A percentile compares a stretch with the other conserved stretches of the same genome.
These are phyloP conservation scores for Sminthurides bifidus DNA, from an alignment of 1,140 invertebrate species.

Conservation along the genomic window DNA sequence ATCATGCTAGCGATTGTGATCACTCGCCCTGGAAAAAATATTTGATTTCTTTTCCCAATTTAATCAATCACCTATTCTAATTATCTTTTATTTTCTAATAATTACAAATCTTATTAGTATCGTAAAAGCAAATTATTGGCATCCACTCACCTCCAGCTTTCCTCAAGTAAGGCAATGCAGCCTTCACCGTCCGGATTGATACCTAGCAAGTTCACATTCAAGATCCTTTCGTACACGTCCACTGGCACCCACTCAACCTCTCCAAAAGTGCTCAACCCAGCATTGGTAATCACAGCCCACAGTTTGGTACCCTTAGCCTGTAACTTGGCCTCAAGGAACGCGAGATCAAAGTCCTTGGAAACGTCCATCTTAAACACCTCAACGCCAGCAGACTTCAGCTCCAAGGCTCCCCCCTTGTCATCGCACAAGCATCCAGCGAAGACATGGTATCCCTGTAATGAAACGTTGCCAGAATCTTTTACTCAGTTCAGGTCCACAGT, in stretches of 20 bases:
- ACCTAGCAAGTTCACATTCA: conserved; percentile 64
- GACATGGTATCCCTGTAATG: conserved; percentile 60
- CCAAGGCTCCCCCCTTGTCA: conserved; percentile 50
- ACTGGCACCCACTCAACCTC: conserved; percentile 79
- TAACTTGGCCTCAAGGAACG: neutral
- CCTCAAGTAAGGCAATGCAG: conserved; percentile 65
- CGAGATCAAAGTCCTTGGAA: conserved; percentile 46
- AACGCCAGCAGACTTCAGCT: conserved; percentile 61
- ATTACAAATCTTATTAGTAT: too few species aligned
- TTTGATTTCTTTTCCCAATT: too few species aligned
- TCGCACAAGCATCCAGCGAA: conserved; percentile 59
- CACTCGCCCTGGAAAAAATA: conserved; percentile 34
- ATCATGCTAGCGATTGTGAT: conserved; percentile 42
- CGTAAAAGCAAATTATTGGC: neutral
- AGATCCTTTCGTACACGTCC: conserved; percentile 54
- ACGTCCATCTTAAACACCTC: conserved; percentile 61
- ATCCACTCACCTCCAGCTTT: conserved; percentile 54
- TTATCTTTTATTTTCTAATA: too few species aligned
- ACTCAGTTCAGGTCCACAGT: too few species aligned
- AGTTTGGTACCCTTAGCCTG: conserved; percentile 44
- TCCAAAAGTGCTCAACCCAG: conserved; percentile 53
- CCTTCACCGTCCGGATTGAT: conserved; percentile 40
- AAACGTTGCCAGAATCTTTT: too few species aligned
- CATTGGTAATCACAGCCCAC: conserved; percentile 25
- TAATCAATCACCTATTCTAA: too few species aligned